Evolutionary conservation across 1,140 invertebrate genomes (phyloP), one percentile per base, ranked within the genome.

Genomic region (Drosophila sp.): DNA sequence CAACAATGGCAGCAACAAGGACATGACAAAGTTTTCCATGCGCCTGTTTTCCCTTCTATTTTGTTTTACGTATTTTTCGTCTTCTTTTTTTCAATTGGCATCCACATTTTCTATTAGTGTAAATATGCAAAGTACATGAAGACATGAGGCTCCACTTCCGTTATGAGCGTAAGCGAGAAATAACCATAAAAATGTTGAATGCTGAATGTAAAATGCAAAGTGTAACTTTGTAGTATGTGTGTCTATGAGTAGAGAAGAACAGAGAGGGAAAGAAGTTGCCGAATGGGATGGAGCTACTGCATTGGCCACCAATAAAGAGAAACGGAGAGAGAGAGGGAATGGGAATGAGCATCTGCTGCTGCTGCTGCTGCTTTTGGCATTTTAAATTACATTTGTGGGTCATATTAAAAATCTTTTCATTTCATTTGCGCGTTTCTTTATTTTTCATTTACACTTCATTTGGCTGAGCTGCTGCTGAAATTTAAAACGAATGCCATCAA

Each of bases 71-170:
- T 21, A 50, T 13, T 38, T 53, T 16, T 9, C 27, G n/a, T 34
- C 14, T 21, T 27, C 14, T 21, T 51, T 69, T 81, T 87, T 86
- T 87, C 82, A 87, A 87, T 87, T 87, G 83, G 67, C 79, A 83
- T 80, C 79, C 79, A 73, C 83, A 89, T 83, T 89, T 89, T 89
- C 83, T 89, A 89, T 89, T 89, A 89, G 83, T 89, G 83, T 89
- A 89, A 89, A 89, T 89, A 89, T 89, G 83, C 84, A 89, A 89
- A 89, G 80, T 89, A 89, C 83, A 89, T 84, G 84, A 89, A 89
- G 84, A 89, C 84, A 89, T 89, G 83, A 83, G 83, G 84, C 79
- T 89, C 76, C 74, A 87, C 79, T 82, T 89, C 79, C 82, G 65
- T 80, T 74, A 74, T 74, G 66, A 70, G 72, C 65, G 65, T 56